These are phyloP conservation scores for Apamea monoglypha DNA, from an alignment of 2,888 invertebrate species.

Conservation along the genomic window DNA sequence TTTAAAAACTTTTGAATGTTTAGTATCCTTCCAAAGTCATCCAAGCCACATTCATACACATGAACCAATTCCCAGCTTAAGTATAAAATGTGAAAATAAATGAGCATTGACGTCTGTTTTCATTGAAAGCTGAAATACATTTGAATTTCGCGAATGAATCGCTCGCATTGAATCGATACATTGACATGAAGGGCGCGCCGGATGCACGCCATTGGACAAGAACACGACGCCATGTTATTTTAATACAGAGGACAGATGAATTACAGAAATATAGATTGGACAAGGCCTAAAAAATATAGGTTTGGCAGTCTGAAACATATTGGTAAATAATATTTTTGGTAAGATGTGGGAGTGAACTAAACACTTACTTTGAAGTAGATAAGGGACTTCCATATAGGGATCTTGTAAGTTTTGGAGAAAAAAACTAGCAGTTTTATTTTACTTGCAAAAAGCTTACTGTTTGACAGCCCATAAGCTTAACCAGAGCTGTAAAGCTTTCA, in stretches of 20 bases:
- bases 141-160: slow-evolving; percentile 66
- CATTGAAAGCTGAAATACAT: slow-evolving; percentile 49
- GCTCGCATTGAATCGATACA: slow-evolving; percentile 60
- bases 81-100: slow-evolving; percentile 33
- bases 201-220: slow-evolving; percentile 66
- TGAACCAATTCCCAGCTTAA: slow-evolving; percentile 14
- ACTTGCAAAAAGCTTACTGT: neutral
- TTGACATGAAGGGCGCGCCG: slow-evolving; percentile 65
- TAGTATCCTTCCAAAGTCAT: neutral
- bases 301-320: no score
- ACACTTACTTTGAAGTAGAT: neutral
- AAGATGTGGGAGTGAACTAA: neutral
- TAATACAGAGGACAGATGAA: slow-evolving; percentile 38
- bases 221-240: slow-evolving; percentile 65
- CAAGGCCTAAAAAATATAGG: neutral
- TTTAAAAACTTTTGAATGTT: neutral
- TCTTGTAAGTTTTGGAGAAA: neutral
- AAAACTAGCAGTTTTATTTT: neutral
- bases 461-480: neutral
- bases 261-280: slow-evolving; percentile 45
- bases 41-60: neutral
- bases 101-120: slow-evolving; percentile 44
- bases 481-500: neutral
- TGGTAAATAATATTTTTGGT: neutral
- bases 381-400: neutral